Evolutionary conservation across 2,888 invertebrate species (phyloP).

Genomic region (Synanthedon myopaeformis): DNA sequence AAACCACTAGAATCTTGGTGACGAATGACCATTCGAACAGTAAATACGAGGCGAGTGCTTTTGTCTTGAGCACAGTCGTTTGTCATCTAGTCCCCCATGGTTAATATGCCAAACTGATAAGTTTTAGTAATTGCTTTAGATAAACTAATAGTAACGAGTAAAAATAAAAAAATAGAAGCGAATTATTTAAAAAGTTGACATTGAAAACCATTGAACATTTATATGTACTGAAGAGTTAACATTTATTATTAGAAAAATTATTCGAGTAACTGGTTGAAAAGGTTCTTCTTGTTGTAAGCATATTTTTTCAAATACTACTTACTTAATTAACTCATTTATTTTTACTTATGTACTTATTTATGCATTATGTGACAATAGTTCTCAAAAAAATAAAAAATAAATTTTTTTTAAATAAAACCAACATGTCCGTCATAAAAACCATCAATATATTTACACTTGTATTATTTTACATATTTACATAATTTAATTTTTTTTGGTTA

Average conservation of each 20-base stretch:
- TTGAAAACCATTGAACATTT: too few relatives aligned
- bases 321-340: too few relatives aligned
- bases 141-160: too few relatives aligned
- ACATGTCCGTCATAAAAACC: slow-evolving; percentile 62
- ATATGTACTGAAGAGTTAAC: too few relatives aligned
- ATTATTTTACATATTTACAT: slow-evolving; percentile 59
- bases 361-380: too few relatives aligned
- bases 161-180: too few relatives aligned
- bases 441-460: slow-evolving; percentile 62
- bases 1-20: slow-evolving; percentile 6
- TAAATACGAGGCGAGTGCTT: slow-evolving; percentile 9
- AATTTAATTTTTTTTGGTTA: slow-evolving; percentile 21
- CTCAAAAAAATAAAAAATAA: slow-evolving; percentile 1
- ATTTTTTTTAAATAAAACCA: slow-evolving; percentile 50
- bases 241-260: too few relatives aligned
- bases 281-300: too few relatives aligned
- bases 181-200: too few relatives aligned
- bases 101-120: slow-evolving; percentile 9
- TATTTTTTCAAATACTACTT: too few relatives aligned
- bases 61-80: slow-evolving; percentile 7
- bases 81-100: slow-evolving; percentile 10
- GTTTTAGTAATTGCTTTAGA: slow-evolving; percentile 4
- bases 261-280: too few relatives aligned
- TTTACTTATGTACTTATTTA: too few relatives aligned
- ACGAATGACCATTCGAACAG: slow-evolving; percentile 10